Evolutionary conservation across 2,113 vertebrate species (phyloP), one percentile per base, ranked within the genome.

Genomic region (Plecturocebus donacophilus): DNA sequence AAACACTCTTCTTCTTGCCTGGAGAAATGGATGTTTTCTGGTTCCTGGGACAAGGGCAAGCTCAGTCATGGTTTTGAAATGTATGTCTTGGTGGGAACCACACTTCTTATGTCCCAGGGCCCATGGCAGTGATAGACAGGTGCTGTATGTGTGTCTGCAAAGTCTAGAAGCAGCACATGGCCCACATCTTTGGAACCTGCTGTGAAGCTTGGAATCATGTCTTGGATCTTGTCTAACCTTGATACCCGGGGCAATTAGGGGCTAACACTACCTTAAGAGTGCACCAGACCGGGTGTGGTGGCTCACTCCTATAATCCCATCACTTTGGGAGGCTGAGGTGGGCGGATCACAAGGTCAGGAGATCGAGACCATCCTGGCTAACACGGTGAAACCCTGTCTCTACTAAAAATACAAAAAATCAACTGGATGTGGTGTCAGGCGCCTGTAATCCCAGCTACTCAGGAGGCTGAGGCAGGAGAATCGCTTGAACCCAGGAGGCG

Each of bases 231-330:
- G 7, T 83, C 80, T 52, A 45, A 14, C 25, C 19, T 25, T 6
- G 3, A 54, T 38, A 25, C 25, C 54, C 68, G 30, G 56, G 35
- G 27, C 11, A 38, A 19, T 30, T 32, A 10, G 10, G n/a, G 17
- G 30, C 56, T 52, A 61, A 13, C 23, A 14, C 68, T 35, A 30
- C 42, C 70, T 58, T n/a, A 8, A 1, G 66, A 93, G 30, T 47
- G 14, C 13, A 17, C 12, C 0, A 16, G 47, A 52, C 14, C 16
- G 16, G 49, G 16, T 1, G 16, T 4, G 1, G 49, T 52, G 49
- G 49, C 49, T 52, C 49, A 17, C 1, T 4, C 52, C 52, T 52
- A 5, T 52, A 52, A 52, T 52, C 52, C 14, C 52, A 52, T 16
- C 52, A 52, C 52, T 17, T 52, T 52, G 16, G 52, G 52, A 17